phyloP scores from a whole-genome alignment of 2,797 vertebrate genomes.

The Hapalemur alaotrensis region DNA sequence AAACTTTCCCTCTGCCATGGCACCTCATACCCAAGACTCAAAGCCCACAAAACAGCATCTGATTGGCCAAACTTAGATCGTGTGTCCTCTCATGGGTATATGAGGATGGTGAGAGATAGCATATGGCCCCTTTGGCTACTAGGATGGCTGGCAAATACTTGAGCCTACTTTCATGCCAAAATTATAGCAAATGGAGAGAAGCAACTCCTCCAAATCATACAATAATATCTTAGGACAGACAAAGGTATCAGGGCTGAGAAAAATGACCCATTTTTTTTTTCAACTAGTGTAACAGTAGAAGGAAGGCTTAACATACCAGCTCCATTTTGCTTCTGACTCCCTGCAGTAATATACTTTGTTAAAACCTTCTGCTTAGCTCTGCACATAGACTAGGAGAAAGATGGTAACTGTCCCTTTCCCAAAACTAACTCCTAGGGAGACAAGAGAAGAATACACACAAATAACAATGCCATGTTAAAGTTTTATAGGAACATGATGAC shows the following conservation, averaged over 20 bases:
- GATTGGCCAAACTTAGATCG: neutral
- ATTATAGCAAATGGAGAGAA: neutral
- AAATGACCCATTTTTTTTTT: neutral
- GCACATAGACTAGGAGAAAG: neutral
- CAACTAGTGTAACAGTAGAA: neutral
- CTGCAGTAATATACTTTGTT: neutral
- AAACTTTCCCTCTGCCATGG: neutral
- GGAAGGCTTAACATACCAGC: neutral
- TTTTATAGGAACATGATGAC: neutral
- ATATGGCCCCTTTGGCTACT: neutral
- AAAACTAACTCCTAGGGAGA: neutral
- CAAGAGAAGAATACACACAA: neutral
- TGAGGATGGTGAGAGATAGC: neutral
- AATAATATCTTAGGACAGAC: neutral
- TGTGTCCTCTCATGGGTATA: neutral
- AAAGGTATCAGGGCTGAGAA: neutral
- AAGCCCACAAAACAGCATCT: neutral
- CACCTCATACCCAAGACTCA: neutral
- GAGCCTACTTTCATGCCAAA: neutral
- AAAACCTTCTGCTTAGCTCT: neutral
- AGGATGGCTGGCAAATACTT: neutral
- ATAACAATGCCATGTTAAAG: neutral
- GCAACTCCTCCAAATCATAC: neutral
- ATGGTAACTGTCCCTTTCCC: neutral
- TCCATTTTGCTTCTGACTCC: neutral